Evolutionary conservation across 2,113 vertebrate species (phyloP), one percentile per base, ranked within the genome.

Genomic region (Delphinapterus leucas): DNA sequence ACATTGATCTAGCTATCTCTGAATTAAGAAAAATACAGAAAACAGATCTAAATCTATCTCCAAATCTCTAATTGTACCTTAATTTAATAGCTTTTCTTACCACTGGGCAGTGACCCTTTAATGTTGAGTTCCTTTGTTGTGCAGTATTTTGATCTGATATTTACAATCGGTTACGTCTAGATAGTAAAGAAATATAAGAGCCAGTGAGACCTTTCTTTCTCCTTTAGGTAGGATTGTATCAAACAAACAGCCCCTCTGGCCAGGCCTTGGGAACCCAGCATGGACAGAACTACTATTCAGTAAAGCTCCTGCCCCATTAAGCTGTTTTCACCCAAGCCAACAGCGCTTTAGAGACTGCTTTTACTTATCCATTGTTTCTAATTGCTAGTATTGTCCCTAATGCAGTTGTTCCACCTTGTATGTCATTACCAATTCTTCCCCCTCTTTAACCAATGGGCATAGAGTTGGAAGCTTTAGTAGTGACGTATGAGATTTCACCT

Each of bases 11-110:
- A 70, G 28, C 73, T 60, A 9, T 85, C 61, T 86, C 58, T 88
- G 49, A 93, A 74, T 95, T 55, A 74, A 82, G 38, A 94, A 90
- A 92, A 97, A 84, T 53, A 68, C n/a, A 93, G 38, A 95, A 90
- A 88, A 23, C 65, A 77, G 61, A 55, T 85, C n/a, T 90, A 77
- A 77, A 41, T 60, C 36, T 84, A 1, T 76, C 60, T 88, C 77
- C 21, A 77, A 82, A 96, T 60, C 53, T 67, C 60, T 67, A 92
- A 73, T 65, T 83, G 18, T 80, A 60, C 20, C 33, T 73, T 89
- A 73, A 79, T 61, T 83, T 80, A 88, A 41, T 93, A 91, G 38
- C 21, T 81, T 94, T 90, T 92, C 41, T 95, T 88, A 61, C 61
- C 41, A 63, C 74, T 89, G 73, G 44, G 25, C 47, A 84, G 7